phyloP scores from a whole-genome alignment of 2,113 vertebrate genomes.

The Mola mola region DNA sequence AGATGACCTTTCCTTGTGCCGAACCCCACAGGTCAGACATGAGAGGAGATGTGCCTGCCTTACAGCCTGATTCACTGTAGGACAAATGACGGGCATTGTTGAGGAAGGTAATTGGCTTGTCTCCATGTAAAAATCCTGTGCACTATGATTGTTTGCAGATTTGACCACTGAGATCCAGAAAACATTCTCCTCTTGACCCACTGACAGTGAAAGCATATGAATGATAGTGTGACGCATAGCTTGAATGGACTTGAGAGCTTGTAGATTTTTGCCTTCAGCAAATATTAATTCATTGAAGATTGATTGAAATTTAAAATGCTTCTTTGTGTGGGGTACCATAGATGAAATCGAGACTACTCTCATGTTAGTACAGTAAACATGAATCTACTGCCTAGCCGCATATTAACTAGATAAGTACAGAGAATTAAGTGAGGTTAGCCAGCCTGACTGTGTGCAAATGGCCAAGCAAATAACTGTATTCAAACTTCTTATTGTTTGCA shows the following conservation, averaged over 20 bases:
- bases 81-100: conserved; percentile 71
- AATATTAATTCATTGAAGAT: no score
- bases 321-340: no score
- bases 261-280: no score
- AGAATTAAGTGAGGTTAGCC: no score
- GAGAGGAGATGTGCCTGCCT: conserved; percentile 57
- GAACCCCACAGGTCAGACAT: conserved; percentile 61
- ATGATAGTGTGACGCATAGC: conserved; percentile 30
- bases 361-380: no score
- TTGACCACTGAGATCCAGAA: conserved; percentile 31
- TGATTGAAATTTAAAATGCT: no score
- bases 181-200: conserved; percentile 37
- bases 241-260: not conserved
- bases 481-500: no score
- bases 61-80: conserved; percentile 61
- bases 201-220: conserved; percentile 66
- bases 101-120: conserved; percentile 64
- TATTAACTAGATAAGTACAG: no score
- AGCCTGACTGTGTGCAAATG: no score
- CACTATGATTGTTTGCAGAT: conserved; percentile 63
- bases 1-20: conserved; percentile 53
- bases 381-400: no score
- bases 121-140: conserved; percentile 54
- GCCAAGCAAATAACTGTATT: no score
- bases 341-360: no score